phyloP scores from a whole-genome alignment of 2,888 invertebrate genomes.

The Ectemnius continuus region DNA sequence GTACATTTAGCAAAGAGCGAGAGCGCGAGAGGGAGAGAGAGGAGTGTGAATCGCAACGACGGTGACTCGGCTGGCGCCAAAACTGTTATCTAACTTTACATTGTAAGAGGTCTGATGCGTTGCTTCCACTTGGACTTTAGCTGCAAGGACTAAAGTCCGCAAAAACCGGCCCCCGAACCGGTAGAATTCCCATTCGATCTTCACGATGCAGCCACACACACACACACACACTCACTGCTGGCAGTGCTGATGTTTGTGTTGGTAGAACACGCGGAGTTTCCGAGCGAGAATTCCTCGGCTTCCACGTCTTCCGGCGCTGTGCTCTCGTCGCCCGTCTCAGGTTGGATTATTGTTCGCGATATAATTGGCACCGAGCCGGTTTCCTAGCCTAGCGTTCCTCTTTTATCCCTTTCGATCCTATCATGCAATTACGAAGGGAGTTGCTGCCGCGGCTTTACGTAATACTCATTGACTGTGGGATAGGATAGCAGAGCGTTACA shows the following conservation, averaged over 20 bases:
- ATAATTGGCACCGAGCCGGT: slow-evolving; percentile 38
- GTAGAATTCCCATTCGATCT: slow-evolving; percentile 45
- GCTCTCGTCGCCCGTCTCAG: not conserved
- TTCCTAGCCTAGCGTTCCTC: slow-evolving; percentile 11
- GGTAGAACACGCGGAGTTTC: too few relatives aligned
- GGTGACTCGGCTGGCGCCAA: too few relatives aligned
- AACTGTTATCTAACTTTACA: too few relatives aligned
- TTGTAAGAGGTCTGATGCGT: too few relatives aligned
- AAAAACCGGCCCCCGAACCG: slow-evolving; percentile 56
- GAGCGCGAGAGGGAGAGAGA: too few relatives aligned
- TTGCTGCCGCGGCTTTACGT: slow-evolving; percentile 40
- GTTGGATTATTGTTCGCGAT: not conserved
- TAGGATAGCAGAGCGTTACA: too few relatives aligned
- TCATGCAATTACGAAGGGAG: slow-evolving; percentile 47
- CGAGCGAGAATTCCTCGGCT: slow-evolving; percentile 6
- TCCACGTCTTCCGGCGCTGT: slow-evolving; percentile 30
- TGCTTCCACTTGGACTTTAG: too few relatives aligned
- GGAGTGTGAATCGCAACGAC: too few relatives aligned
- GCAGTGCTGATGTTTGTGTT: too few relatives aligned
- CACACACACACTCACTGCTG: too few relatives aligned
- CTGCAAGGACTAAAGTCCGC: slow-evolving; percentile 7
- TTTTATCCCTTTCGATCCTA: slow-evolving; percentile 40
- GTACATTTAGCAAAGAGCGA: too few relatives aligned
- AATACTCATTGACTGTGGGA: slow-evolving; percentile 19
- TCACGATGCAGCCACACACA: slow-evolving; percentile 4